Percentiles rank a stretch among this genome's conserved stretches.
phyloP scores from a whole-genome alignment of 2,113 vertebrate genomes.

The Etheostoma cragini region DNA sequence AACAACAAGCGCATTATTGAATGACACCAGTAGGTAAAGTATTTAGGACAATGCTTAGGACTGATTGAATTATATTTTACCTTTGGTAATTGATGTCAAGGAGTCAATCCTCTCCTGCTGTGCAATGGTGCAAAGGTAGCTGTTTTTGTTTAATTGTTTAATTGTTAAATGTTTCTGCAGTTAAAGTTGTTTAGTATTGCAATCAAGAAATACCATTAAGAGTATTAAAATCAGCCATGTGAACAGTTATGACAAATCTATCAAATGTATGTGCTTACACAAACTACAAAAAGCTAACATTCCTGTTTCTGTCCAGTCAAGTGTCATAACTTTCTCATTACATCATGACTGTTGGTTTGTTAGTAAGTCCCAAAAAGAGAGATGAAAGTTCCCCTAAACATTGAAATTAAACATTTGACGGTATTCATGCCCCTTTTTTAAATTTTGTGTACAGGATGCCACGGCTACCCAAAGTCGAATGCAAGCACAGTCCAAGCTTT shows the following conservation, averaged over 20 bases:
- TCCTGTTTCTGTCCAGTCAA: conserved; percentile 15
- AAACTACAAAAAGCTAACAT: not conserved
- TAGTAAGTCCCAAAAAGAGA: not conserved
- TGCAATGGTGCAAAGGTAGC: not conserved
- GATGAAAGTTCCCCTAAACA: conserved; percentile 5
- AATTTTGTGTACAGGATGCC: not conserved
- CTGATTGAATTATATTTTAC: conserved; percentile 68
- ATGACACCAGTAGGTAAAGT: conserved; percentile 25
- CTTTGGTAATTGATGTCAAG: conserved; percentile 9
- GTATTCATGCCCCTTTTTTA: not conserved
- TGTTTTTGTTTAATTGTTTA: no score
- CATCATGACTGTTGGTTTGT: not conserved
- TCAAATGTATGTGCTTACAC: not conserved
- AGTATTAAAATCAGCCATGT: not conserved
- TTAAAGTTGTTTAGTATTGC: not conserved
- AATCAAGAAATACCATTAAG: not conserved
- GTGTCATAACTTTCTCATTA: not conserved
- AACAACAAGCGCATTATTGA: conserved; percentile 48
- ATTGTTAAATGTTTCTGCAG: not conserved
- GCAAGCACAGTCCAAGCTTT: not conserved
- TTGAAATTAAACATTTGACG: not conserved
- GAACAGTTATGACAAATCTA: not conserved
- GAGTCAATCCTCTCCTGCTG: not conserved
- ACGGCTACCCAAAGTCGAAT: not conserved
- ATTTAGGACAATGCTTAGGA: conserved; percentile 46